phyloP scores from a whole-genome alignment of 2,113 vertebrate species.

The Burhinus bistriatus region DNA sequence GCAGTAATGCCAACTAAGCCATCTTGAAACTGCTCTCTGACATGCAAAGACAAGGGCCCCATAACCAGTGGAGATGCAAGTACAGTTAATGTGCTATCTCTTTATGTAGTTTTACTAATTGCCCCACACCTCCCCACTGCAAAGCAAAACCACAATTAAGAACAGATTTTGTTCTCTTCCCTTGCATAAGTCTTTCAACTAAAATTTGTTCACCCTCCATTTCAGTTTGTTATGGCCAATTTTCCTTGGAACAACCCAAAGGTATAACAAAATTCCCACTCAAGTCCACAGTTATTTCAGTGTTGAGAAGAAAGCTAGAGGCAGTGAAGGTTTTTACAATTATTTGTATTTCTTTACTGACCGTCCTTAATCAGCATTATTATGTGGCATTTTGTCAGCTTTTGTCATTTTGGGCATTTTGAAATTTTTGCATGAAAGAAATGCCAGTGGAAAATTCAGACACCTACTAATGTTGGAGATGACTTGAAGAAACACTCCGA shows the following conservation, averaged over 20 bases:
- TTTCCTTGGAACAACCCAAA: not conserved
- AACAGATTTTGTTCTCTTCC: not conserved
- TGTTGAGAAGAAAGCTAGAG: not conserved
- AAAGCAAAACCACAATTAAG: not conserved
- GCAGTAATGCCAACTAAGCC: not conserved
- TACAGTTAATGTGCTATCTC: not conserved
- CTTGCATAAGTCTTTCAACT: not conserved
- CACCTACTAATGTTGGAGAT: not conserved
- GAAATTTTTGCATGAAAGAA: not conserved
- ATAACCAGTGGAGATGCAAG: not conserved
- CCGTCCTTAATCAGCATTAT: not conserved
- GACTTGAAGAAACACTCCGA: not conserved
- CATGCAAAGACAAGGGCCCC: not conserved
- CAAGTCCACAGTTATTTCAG: not conserved
- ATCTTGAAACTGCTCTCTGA: not conserved
- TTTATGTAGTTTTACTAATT: not conserved
- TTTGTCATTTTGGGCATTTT: too few relatives aligned
- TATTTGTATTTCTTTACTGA: not conserved
- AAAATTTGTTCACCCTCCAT: not conserved
- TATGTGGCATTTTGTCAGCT: not conserved
- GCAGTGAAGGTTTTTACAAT: not conserved
- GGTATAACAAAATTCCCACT: not conserved
- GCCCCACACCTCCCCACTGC: accelerated
- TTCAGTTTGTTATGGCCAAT: not conserved
- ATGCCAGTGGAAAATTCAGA: not conserved